A percentile compares a stretch with the other conserved stretches of the same genome.
Conservation (phyloP, 2,888 invertebrate species). For the Callyntrura guangdongensis region DNA sequence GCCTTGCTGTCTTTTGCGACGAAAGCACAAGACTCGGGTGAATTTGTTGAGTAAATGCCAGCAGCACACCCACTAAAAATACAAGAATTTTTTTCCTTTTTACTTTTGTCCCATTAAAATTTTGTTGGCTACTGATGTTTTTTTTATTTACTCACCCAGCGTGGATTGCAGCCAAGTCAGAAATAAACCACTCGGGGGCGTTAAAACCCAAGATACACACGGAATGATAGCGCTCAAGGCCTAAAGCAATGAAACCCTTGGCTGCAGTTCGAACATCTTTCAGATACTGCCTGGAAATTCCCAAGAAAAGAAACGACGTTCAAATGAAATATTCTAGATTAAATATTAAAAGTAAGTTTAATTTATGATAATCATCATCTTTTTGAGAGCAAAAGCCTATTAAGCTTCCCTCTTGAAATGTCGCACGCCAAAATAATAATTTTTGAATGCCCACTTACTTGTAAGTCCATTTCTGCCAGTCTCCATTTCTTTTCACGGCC, state of each 20-base stretch:
- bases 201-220: constrained; percentile 97
- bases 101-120: too few species aligned
- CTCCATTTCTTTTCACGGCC: constrained; percentile 88
- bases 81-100: too few species aligned
- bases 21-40: constrained; percentile 93
- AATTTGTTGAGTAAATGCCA: constrained; percentile 97
- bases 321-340: constrained; percentile 35
- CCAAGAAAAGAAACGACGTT: not conserved
- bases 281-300: constrained; percentile 91
- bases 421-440: not conserved
- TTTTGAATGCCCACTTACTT: constrained; percentile 79
- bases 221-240: constrained; percentile 91
- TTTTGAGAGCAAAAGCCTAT: not conserved
- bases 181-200: constrained; percentile 95
- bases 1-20: constrained; percentile 91
- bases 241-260: constrained; percentile 94
- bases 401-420: not conserved
- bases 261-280: constrained; percentile 91
- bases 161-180: constrained; percentile 93
- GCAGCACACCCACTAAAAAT: constrained; percentile 94
- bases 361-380: not conserved
- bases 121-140: too few species aligned
- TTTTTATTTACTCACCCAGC: too few species aligned
- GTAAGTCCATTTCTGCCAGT: constrained; percentile 86
- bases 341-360: too few species aligned